A percentile compares a stretch with the other conserved stretches of the same genome.
These are phyloP conservation scores for Tympanoctomys barrerae DNA, from an alignment of 2,797 vertebrate species.

Conservation along the genomic window DNA sequence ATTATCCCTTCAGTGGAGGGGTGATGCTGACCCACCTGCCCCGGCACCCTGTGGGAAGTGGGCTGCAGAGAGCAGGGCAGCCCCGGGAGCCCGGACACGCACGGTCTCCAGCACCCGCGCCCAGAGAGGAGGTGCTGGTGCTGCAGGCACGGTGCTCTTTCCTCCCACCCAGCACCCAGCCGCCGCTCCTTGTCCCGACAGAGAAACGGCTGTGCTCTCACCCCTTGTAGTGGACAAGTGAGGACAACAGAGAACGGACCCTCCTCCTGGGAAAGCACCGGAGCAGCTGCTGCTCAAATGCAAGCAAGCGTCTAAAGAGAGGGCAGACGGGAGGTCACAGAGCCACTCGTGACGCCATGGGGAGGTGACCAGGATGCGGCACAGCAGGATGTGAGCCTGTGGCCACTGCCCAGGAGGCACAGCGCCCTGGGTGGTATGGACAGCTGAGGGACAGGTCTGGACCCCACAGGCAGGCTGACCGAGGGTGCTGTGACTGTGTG, in stretches of 20 bases:
- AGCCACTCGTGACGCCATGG: fast-evolving
- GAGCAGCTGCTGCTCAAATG: fast-evolving
- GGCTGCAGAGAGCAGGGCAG: too few species aligned
- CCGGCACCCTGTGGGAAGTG: background rate
- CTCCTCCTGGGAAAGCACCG: background rate
- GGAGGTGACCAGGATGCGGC: fast-evolving
- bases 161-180: background rate
- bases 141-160: background rate
- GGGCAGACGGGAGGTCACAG: too few species aligned
- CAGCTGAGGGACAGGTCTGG: background rate
- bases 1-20: background rate
- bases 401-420: background rate
- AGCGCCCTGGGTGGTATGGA: too few species aligned
- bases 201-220: background rate
- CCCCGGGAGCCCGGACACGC: background rate
- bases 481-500: background rate
- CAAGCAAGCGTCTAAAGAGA: fast-evolving
- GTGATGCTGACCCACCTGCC: background rate
- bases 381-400: background rate
- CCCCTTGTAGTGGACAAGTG: background rate
- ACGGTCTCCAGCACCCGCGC: fast-evolving
- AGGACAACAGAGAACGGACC: background rate
- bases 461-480: background rate
- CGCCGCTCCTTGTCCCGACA: background rate
- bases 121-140: background rate